Conservation (phyloP, 2,113 vertebrate species). For the Pachycephala philippinensis region DNA sequence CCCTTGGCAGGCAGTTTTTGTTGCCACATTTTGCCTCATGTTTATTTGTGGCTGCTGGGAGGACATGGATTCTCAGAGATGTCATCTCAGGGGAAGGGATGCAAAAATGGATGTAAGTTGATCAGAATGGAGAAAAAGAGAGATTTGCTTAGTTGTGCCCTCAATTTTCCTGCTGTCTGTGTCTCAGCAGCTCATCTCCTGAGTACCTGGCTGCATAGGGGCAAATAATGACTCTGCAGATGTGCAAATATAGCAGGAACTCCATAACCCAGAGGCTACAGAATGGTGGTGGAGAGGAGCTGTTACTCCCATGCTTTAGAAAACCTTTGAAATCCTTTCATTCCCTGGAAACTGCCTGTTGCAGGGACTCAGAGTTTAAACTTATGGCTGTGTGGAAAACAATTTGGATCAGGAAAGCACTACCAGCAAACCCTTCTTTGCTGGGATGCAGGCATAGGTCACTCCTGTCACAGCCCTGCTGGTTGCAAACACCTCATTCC, state of each 20-base stretch:
- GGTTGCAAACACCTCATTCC: accelerated
- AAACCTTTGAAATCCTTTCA: not conserved
- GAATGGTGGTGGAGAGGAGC: not conserved
- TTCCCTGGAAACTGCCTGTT: not conserved
- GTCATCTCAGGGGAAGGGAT: not conserved
- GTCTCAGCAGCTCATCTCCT: not conserved
- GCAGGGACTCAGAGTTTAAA: not conserved
- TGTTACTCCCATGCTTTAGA: not conserved
- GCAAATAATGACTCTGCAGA: not conserved
- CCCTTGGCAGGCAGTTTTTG: not conserved
- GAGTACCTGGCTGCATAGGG: accelerated
- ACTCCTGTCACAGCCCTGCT: not conserved
- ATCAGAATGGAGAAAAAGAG: not conserved
- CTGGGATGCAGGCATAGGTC: not conserved
- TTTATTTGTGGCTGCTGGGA: not conserved
- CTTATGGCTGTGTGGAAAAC: not conserved
- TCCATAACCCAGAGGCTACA: not conserved
- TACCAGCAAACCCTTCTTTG: not conserved
- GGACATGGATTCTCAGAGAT: not conserved
- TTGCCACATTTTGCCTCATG: not conserved
- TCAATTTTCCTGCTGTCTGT: not conserved
- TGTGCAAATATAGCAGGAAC: not conserved
- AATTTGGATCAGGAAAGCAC: not conserved
- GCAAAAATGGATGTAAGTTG: not conserved
- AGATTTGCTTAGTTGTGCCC: not conserved